Conservation (phyloP, 2,797 vertebrate genomes). For the Acridotheres tristis region DNA sequence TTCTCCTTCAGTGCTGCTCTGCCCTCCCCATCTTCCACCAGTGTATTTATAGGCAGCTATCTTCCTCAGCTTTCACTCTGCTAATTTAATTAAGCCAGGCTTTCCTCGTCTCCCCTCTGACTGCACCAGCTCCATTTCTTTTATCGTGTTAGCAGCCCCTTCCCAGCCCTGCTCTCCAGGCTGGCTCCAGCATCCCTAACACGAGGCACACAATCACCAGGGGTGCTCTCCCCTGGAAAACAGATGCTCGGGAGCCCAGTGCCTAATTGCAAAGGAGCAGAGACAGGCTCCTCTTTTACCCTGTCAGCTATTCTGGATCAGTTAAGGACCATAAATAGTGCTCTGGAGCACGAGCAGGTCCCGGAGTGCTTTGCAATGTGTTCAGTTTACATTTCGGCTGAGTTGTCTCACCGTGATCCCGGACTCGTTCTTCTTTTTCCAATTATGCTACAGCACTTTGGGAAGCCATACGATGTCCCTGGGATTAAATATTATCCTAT, state of each 20-base stretch:
- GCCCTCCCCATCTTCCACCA: not conserved
- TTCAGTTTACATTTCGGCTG: not conserved
- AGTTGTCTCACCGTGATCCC: not conserved
- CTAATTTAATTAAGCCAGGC: constrained; percentile 54
- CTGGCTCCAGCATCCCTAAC: not conserved
- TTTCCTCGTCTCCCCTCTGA: not conserved
- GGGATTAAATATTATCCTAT: not conserved
- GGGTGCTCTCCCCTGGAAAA: not conserved
- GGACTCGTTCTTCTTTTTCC: not conserved
- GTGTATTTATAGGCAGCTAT: constrained; percentile 33
- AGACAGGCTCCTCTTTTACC: not conserved
- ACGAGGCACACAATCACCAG: accelerated
- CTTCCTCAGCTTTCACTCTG: constrained; percentile 22
- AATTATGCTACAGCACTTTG: not conserved
- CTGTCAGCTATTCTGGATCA: not conserved
- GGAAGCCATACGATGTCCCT: not conserved
- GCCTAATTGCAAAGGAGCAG: not conserved
- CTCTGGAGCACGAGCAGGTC: not conserved
- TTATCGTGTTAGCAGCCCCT: not conserved
- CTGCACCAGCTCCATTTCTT: not conserved
- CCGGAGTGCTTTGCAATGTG: not conserved
- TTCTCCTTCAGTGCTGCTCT: not conserved
- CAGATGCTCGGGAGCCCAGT: not conserved
- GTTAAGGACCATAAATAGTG: not conserved
- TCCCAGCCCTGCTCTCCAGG: not conserved